A percentile compares a stretch with the other conserved stretches of the same genome.
Conservation (phyloP, 2,888 invertebrate species). For the Globia sparganii region DNA sequence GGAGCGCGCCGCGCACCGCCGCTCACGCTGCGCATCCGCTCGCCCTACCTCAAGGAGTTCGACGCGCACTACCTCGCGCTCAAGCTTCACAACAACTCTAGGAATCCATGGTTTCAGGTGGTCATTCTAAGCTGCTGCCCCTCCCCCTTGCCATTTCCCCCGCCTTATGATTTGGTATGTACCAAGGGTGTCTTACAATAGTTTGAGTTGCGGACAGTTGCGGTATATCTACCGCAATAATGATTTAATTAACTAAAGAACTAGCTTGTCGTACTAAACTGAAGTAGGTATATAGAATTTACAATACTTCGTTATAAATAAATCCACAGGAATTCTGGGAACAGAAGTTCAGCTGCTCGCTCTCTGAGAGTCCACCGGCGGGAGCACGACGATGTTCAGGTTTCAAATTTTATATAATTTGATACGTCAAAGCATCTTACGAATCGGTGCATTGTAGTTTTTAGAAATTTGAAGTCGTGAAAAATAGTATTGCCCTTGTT, state of each 20-base stretch:
- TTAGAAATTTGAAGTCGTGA: not conserved
- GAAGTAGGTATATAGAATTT: not conserved
- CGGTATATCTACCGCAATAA: not conserved
- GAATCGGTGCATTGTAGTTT: not conserved
- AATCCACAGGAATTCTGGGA: slow-evolving; percentile 92
- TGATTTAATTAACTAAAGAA: not conserved
- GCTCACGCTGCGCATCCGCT: slow-evolving; percentile 94
- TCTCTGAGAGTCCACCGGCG: slow-evolving; percentile 68
- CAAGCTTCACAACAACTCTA: slow-evolving; percentile 91
- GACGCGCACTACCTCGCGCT: slow-evolving; percentile 93
- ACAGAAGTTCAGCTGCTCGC: slow-evolving; percentile 91
- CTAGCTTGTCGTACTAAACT: not conserved
- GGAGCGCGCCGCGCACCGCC: slow-evolving; percentile 92
- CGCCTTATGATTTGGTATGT: not conserved
- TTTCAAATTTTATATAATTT: not conserved
- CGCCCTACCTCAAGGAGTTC: slow-evolving; percentile 92
- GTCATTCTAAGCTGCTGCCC: not conserved
- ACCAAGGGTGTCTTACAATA: not conserved
- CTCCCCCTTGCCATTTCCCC: not conserved
- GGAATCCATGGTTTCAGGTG: slow-evolving; percentile 93
- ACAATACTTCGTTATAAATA: not conserved
- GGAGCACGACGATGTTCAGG: slow-evolving; percentile 67
- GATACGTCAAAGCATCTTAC: not conserved
- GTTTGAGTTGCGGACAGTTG: not conserved
- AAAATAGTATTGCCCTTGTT: no score